A percentile compares a stretch with the other conserved stretches of the same genome.
These are phyloP conservation scores for Lasaia peninsularis DNA, from an alignment of 1,140 invertebrate species.

Conservation along the genomic window DNA sequence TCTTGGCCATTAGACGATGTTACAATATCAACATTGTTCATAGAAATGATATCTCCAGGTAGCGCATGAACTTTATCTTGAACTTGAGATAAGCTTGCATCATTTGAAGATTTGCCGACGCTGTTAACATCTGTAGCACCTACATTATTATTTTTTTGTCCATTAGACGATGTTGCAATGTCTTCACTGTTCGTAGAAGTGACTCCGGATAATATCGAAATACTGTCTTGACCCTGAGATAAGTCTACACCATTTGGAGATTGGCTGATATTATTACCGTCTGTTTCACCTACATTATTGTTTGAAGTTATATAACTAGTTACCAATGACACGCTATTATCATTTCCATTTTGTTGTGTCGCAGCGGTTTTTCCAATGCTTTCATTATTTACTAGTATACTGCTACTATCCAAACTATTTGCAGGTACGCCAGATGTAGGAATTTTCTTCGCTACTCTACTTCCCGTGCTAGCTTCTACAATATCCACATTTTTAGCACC, in stretches of 20 bases:
- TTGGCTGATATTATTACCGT: neutral
- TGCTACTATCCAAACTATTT: neutral
- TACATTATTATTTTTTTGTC: neutral
- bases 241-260: neutral
- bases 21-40: neutral
- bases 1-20: neutral
- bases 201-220: too few relatives aligned
- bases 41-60: neutral
- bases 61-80: neutral
- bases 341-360: neutral
- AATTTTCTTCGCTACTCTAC: neutral
- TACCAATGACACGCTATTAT: too few relatives aligned
- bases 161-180: neutral
- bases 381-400: neutral
- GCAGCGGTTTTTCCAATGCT: neutral
- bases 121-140: neutral
- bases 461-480: neutral
- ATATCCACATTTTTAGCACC: neutral
- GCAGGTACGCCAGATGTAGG: neutral
- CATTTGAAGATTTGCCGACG: neutral
- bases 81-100: neutral
- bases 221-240: neutral
- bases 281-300: too few relatives aligned
- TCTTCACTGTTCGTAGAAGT: neutral
- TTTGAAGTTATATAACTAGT: too few relatives aligned